Base-by-base conservation (phyloP, 2,888 invertebrate species). In the Thera obeliscata region DNA sequence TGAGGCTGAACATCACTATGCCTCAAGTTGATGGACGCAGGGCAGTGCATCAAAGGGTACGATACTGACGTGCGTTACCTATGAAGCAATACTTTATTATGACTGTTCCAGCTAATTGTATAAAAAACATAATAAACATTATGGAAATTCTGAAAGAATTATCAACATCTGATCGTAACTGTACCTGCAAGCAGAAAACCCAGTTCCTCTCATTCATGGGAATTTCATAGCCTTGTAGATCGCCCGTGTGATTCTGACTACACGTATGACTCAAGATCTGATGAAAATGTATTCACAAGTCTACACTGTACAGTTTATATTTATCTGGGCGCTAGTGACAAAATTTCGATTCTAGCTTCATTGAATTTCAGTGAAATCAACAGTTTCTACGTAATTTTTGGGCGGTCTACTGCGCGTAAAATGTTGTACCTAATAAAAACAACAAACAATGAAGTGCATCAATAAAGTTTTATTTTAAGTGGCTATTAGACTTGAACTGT, bases 321-420 rank as follows among this genome's bases (percentile, higher is more conserved):
- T 86, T 91, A 92, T 91, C 87, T 48, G 56, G 8, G 67, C 64
- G 65, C 75, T 81, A 83, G 84, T 89, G 91, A 90, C 91, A 91
- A 87, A 83, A 82, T 79, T 82, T 80, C 77, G 64, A 36, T 48
- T 67, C 61, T 60, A 61, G 70, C 67, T 72, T 64, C 71, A 69
- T 56, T 63, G 90, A 89, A 86, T 81, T 82, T 80, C 80, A 76
- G 72, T 72, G 8, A 59, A 54, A 65, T 63, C 76, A 71, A 76
- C 75, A 76, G 77, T 77, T 69, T 70, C 35, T n/a, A 54, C 43
- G 38, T 63, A 59, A 65, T 54, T 64, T 63, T 63, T 60, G 58
- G 36, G 3, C 64, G n/a, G 58, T 33, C 48, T 54, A 49, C 60
- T 46, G 58, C 22, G 50, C 8, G 35, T 41, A 36, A 4, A n/a